Evolutionary conservation across 2,797 vertebrate genomes (phyloP).

Genomic region (Oreochromis mossambicus): DNA sequence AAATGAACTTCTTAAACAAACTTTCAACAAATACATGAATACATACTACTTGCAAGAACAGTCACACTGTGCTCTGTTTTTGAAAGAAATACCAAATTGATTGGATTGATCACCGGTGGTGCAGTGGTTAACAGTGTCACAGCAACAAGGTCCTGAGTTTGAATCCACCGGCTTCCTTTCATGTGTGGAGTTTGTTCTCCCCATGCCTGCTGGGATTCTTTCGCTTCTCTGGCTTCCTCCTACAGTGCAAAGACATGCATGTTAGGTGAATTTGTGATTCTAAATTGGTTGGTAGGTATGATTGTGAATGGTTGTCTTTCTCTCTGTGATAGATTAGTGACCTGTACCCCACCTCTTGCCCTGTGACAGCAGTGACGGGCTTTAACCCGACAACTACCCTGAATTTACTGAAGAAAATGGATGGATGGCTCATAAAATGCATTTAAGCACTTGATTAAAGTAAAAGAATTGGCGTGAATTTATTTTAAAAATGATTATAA

Average conservation of each 20-base stretch:
- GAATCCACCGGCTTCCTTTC: neutral
- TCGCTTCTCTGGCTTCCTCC: neutral
- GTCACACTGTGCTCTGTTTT: neutral
- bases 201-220: neutral
- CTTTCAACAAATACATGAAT: slow-evolving; percentile 24
- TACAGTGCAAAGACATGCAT: neutral
- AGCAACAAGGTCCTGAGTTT: neutral
- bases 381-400: no score
- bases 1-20: slow-evolving; percentile 35
- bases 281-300: neutral
- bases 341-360: neutral
- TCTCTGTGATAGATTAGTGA: neutral
- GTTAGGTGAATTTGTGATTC: neutral
- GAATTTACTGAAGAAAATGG: neutral
- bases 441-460: neutral
- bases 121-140: neutral
- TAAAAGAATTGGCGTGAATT: neutral
- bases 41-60: neutral
- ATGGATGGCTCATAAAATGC: neutral
- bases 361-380: neutral
- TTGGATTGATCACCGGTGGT: neutral
- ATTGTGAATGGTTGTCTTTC: neutral
- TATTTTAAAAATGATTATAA: neutral
- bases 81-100: neutral
- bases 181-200: neutral